phyloP scores from a whole-genome alignment of 2,797 vertebrate species.

The Parauchenoglanis punctatus region DNA sequence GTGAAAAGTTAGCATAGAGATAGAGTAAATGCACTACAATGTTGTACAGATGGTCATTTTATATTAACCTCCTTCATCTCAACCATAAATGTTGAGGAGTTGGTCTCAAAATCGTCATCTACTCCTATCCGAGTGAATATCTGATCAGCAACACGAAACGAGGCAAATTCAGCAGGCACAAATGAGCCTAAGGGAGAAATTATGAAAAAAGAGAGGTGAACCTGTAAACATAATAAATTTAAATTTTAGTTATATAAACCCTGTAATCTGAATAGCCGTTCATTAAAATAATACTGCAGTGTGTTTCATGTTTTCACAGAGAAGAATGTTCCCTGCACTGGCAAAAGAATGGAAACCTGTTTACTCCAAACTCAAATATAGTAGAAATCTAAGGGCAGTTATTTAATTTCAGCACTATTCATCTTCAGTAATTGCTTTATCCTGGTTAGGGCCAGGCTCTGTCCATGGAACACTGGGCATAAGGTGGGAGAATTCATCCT shows the following conservation, averaged over 20 bases:
- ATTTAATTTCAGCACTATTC: not conserved
- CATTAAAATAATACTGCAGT: not conserved
- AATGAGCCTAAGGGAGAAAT: constrained; percentile 85
- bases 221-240: not conserved
- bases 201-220: not conserved
- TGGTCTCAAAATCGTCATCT: constrained; percentile 98
- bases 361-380: not conserved
- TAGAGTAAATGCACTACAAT: not conserved
- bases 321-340: not conserved
- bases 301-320: not conserved
- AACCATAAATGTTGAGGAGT: constrained; percentile 95
- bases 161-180: constrained; percentile 92
- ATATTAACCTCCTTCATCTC: constrained; percentile 95
- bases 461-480: not conserved
- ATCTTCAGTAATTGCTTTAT: not conserved
- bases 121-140: constrained; percentile 97
- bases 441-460: not conserved
- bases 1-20: not conserved
- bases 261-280: not conserved
- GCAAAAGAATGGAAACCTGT: not conserved
- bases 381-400: not conserved
- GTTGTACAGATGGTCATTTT: not conserved
- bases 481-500: not conserved
- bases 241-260: not conserved
- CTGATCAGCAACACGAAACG: constrained; percentile 90